Evolutionary conservation across 2,888 invertebrate genomes (phyloP).

Genomic region (Nasonovia ribisnigri): DNA sequence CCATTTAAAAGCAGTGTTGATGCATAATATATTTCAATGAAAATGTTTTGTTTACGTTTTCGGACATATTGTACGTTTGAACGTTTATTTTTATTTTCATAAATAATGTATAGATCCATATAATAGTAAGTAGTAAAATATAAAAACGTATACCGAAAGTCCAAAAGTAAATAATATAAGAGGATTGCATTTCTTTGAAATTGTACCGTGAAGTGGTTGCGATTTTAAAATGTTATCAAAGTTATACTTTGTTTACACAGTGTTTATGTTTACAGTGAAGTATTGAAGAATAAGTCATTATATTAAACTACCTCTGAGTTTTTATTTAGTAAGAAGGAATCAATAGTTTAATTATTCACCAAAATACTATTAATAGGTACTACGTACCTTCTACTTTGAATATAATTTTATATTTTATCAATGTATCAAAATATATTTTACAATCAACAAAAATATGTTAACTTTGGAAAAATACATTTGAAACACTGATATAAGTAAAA

Average conservation of each 20-base stretch:
- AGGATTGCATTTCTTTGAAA: slow-evolving; percentile 1
- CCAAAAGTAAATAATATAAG: slow-evolving; percentile 10
- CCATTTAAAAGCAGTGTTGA: background rate
- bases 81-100: background rate
- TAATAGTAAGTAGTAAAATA: background rate
- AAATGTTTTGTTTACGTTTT: slow-evolving; percentile 14
- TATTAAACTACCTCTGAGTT: background rate
- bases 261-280: background rate
- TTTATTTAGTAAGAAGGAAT: background rate
- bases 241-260: background rate
- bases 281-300: background rate
- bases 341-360: background rate
- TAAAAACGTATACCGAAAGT: background rate
- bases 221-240: slow-evolving; percentile 9
- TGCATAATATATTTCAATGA: background rate
- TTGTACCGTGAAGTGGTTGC: background rate
- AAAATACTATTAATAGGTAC: background rate
- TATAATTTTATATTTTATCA: background rate
- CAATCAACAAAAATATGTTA: background rate
- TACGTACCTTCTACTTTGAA: background rate
- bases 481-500: background rate
- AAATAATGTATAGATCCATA: background rate
- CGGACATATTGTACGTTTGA: background rate
- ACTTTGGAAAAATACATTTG: background rate
- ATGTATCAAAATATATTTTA: background rate